Evolutionary conservation across 1,140 invertebrate genomes (phyloP).

Genomic region (Drosophila quadrilineata): DNA sequence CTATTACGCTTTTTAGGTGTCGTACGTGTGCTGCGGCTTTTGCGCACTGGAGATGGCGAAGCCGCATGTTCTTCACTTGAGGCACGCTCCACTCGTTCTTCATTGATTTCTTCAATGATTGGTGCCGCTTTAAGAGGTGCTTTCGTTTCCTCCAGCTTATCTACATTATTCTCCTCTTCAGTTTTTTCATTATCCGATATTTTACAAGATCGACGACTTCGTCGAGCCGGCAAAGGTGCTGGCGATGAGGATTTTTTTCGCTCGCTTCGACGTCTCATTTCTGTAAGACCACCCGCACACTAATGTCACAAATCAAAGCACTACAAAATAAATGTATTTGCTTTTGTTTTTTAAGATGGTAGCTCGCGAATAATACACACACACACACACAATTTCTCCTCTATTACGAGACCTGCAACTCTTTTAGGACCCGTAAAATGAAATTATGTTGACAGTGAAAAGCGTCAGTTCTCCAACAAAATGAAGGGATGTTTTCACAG

Average conservation of each 20-base stretch:
- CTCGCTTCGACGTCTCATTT: slow-evolving; percentile 77
- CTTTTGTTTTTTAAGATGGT: slow-evolving; percentile 20
- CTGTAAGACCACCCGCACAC: slow-evolving; percentile 27
- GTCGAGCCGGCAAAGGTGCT: slow-evolving; percentile 59
- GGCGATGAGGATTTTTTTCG: slow-evolving; percentile 76
- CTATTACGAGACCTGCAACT: slow-evolving; percentile 25
- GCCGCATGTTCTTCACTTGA: slow-evolving; percentile 57
- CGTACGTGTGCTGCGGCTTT: slow-evolving; percentile 55
- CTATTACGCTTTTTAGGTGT: slow-evolving; percentile 59
- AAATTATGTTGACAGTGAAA: slow-evolving; percentile 59
- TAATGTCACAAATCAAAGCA: slow-evolving; percentile 37
- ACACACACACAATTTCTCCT: background rate
- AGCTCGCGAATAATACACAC: slow-evolving; percentile 21
- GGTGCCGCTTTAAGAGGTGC: background rate
- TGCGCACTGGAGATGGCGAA: slow-evolving; percentile 63
- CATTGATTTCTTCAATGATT: slow-evolving; percentile 51
- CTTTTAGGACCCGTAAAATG: slow-evolving; percentile 30
- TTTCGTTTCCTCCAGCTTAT: slow-evolving; percentile 45
- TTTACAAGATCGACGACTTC: slow-evolving; percentile 64
- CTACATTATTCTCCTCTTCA: slow-evolving; percentile 43
- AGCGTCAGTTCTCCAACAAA: slow-evolving; percentile 74
- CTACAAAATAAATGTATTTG: slow-evolving; percentile 40
- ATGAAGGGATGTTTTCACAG: slow-evolving; percentile 53
- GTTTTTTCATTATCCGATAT: slow-evolving; percentile 58
- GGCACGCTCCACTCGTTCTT: slow-evolving; percentile 33